Percentiles rank a stretch among this genome's conserved stretches.
Conservation (phyloP, 2,797 vertebrate species). For the Capromys pilorides region DNA sequence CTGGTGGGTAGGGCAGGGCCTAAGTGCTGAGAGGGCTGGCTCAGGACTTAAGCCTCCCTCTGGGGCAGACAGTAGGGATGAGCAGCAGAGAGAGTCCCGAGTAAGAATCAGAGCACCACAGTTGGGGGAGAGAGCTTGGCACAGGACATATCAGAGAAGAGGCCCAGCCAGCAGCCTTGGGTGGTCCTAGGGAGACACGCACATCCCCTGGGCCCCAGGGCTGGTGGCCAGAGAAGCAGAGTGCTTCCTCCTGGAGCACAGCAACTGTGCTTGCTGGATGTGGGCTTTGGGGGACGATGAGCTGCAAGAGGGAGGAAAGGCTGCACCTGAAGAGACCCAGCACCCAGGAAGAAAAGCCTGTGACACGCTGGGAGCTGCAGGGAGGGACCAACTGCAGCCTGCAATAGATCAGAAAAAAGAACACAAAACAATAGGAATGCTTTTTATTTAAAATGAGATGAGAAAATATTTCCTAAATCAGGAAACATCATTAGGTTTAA, state of each 20-base stretch:
- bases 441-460: background rate
- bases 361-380: fast-evolving
- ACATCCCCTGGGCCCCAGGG: background rate
- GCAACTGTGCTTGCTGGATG: background rate
- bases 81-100: background rate
- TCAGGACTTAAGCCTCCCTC: background rate
- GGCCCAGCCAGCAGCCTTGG: background rate
- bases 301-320: background rate
- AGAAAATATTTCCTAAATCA: background rate
- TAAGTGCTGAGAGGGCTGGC: background rate
- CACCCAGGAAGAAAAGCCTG: background rate
- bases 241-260: background rate
- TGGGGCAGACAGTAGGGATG: background rate
- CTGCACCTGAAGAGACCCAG: background rate
- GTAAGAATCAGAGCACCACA: background rate
- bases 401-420: background rate
- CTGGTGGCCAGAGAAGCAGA: background rate
- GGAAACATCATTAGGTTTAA: conserved; percentile 27
- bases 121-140: background rate
- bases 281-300: background rate
- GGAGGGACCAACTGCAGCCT: background rate
- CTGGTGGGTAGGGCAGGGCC: background rate
- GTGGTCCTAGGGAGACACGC: background rate
- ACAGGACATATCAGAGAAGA: background rate
- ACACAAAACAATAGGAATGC: background rate